Conservation (phyloP, 2,797 vertebrate species). For the Emys orbicularis region DNA sequence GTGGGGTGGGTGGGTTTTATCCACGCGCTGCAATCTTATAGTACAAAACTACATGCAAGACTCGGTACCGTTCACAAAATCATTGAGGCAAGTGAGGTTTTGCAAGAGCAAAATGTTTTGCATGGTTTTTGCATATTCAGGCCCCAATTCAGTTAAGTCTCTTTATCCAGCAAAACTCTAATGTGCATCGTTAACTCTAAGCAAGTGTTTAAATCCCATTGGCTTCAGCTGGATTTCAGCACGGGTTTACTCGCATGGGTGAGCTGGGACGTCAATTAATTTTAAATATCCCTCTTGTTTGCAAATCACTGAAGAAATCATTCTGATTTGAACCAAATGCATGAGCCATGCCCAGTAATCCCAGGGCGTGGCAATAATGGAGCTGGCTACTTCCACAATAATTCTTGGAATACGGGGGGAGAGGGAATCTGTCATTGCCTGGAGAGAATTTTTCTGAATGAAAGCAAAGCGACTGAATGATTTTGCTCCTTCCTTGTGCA, state of each 20-base stretch:
- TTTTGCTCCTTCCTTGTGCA: conserved; percentile 16
- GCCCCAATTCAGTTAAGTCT: not conserved
- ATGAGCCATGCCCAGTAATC: not conserved
- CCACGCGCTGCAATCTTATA: not conserved
- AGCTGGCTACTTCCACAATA: accelerated
- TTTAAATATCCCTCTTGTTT: not conserved
- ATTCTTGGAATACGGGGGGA: not conserved
- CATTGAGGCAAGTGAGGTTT: no score
- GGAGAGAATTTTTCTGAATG: accelerated
- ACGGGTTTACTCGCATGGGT: not conserved
- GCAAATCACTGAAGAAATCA: not conserved
- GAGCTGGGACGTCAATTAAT: not conserved
- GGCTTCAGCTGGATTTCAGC: accelerated
- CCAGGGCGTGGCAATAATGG: accelerated
- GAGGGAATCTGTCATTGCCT: accelerated
- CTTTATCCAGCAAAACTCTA: not conserved
- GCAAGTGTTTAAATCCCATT: accelerated
- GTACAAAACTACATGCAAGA: not conserved
- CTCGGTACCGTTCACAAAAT: not conserved
- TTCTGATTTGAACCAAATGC: not conserved
- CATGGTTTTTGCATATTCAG: not conserved
- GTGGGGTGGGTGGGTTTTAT: not conserved
- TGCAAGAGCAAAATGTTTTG: not conserved
- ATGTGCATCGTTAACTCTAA: accelerated
- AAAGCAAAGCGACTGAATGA: not conserved